phyloP scores from a whole-genome alignment of 2,797 vertebrate genomes.

The Diglossa cyanea region DNA sequence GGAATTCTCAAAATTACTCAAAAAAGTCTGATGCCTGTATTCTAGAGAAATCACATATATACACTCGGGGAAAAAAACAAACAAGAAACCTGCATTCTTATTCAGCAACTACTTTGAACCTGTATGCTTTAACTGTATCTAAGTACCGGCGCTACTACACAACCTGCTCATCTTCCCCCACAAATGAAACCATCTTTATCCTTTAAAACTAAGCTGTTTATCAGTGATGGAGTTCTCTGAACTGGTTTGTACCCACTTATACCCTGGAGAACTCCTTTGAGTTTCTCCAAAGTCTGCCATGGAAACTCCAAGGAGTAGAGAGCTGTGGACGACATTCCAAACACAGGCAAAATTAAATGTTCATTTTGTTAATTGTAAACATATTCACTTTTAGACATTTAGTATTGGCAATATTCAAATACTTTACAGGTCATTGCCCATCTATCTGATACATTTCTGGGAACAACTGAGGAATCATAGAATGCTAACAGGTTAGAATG shows the following conservation, averaged over 20 bases:
- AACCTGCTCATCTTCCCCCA: neutral
- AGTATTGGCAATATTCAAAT: neutral
- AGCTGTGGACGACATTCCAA: neutral
- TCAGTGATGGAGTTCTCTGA: neutral
- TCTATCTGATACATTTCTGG: neutral
- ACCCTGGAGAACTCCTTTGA: neutral
- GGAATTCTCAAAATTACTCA: neutral
- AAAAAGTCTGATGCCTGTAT: neutral
- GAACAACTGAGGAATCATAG: neutral
- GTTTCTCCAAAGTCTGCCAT: neutral
- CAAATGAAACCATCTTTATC: neutral
- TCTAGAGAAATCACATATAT: neutral
- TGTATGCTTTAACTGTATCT: neutral
- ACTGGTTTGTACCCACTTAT: neutral
- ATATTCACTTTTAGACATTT: neutral
- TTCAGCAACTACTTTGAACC: neutral
- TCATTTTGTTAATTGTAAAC: neutral
- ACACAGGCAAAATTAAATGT: neutral
- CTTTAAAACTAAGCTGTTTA: neutral
- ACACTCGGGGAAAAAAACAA: neutral
- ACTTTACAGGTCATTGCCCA: neutral
- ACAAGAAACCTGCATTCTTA: neutral
- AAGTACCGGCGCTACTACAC: accelerated
- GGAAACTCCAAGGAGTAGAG: neutral
- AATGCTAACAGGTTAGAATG: neutral